Evolutionary conservation across 2,797 vertebrate genomes (phyloP), one percentile per base, ranked within the genome.

Genomic region (Macrochelys suwanniensis): DNA sequence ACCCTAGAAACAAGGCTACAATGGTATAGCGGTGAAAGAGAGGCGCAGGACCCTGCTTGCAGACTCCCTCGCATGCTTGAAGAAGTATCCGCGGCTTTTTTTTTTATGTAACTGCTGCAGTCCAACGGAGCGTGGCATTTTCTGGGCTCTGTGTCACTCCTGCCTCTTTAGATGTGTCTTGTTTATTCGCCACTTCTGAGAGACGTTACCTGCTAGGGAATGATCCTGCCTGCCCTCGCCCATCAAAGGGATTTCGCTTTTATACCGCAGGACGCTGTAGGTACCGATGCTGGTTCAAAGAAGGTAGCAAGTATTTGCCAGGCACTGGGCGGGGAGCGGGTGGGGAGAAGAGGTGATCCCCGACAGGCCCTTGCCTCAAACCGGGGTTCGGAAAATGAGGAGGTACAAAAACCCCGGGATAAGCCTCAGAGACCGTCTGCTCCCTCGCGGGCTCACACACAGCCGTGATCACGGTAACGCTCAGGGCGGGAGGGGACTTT

Each of bases 181-280:
- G 28, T 78, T 89, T 91, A 19, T 54, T 77, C 37, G 12, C 7
- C n/a, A 11, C 53, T 95, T 71, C 76, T 65, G 94, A 50, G 74
- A 45, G 84, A 94, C 65, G 84, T 84, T 89, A 23, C 47, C 23
- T n/a, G 81, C 65, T 77, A 6, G 28, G 12, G 74, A 88, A 31
- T 10, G 53, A 28, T 90, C 78, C 47, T 13, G 76, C 74, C 54
- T 28, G 84, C 50, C 79, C 6, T 57, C 15, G 26, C 74, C 26
- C 26, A 4, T 6, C 68, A 7, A 15, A 47, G 42, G 74, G 25
- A 5, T 16, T 12, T 77, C 7, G 74, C 45, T 77, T 16, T 71
- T 2, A 8, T 5, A 6, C 17, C n/a, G 10, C 65, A 37, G 65
- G 65, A 11, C 65, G 1, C n/a, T 31, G 61, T 11, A 15, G 33